phyloP scores from a whole-genome alignment of 2,888 invertebrate species.

The Bibio marci region DNA sequence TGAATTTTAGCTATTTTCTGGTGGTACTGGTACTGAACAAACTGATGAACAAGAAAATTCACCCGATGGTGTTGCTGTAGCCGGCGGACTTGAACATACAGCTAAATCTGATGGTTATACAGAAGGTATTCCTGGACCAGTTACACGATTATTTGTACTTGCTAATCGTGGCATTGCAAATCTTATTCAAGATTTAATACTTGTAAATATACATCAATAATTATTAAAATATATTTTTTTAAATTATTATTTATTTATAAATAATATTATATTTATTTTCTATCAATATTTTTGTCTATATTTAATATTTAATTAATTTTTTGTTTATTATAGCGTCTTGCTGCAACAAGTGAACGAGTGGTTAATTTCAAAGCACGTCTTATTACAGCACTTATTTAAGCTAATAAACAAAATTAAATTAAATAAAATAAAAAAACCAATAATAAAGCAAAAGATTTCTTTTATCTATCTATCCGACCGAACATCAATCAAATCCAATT shows the following conservation, averaged over 20 bases:
- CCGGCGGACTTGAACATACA: conserved; percentile 30
- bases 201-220: conserved; percentile 54
- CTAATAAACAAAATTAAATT: not conserved
- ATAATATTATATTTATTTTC: conserved; percentile 11
- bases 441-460: too few relatives aligned
- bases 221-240: not conserved
- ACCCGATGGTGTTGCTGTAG: conserved; percentile 35
- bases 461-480: too few relatives aligned
- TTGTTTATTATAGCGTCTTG: conserved; percentile 44
- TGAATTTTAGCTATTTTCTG: conserved; percentile 54
- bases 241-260: conserved; percentile 5
- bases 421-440: not conserved
- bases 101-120: conserved; percentile 40
- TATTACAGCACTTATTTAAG: conserved; percentile 76
- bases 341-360: conserved; percentile 78
- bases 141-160: conserved; percentile 71
- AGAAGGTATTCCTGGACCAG: conserved; percentile 75
- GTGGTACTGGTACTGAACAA: conserved; percentile 49
- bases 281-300: conserved; percentile 15
- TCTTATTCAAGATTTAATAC: conserved; percentile 72
- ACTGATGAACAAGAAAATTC: conserved; percentile 37
- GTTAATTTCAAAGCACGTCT: conserved; percentile 87
- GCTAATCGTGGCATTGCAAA: conserved; percentile 77
- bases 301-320: conserved; percentile 9
- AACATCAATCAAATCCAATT: too few relatives aligned